phyloP scores from a whole-genome alignment of 2,888 invertebrate genomes.

The Xanthia icteritia region DNA sequence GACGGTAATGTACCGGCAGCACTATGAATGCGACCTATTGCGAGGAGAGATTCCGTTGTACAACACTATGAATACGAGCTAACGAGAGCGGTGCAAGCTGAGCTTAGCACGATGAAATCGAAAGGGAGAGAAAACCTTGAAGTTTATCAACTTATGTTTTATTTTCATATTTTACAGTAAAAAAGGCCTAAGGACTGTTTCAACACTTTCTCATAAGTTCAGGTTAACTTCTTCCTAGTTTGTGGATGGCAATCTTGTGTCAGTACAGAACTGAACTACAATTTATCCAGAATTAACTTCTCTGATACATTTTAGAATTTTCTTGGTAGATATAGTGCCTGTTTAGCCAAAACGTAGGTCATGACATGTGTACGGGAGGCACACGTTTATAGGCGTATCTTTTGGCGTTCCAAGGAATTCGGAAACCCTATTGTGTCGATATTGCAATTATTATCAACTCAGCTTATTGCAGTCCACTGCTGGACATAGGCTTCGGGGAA shows the following conservation, averaged over 20 bases:
- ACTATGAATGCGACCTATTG: conserved; percentile 5
- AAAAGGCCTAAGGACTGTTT: background rate
- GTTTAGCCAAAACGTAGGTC: background rate
- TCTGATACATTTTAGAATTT: background rate
- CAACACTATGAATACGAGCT: background rate
- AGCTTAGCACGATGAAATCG: background rate
- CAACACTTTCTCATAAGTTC: background rate
- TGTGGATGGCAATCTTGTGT: background rate
- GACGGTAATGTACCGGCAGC: background rate
- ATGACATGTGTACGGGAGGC: no score
- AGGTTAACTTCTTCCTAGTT: background rate
- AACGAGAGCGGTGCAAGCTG: background rate
- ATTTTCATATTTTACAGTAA: background rate
- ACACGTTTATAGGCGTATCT: background rate
- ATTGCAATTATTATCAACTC: background rate
- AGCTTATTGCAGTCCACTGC: no score
- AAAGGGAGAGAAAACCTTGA: background rate
- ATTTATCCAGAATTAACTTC: background rate
- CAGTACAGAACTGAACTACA: background rate
- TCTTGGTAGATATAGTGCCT: background rate
- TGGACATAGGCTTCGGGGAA: no score
- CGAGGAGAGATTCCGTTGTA: background rate
- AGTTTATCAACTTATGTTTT: background rate
- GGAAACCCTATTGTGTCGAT: background rate
- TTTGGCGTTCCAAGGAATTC: background rate